phyloP scores from a whole-genome alignment of 2,888 invertebrate species.

The Rotaria socialis region DNA sequence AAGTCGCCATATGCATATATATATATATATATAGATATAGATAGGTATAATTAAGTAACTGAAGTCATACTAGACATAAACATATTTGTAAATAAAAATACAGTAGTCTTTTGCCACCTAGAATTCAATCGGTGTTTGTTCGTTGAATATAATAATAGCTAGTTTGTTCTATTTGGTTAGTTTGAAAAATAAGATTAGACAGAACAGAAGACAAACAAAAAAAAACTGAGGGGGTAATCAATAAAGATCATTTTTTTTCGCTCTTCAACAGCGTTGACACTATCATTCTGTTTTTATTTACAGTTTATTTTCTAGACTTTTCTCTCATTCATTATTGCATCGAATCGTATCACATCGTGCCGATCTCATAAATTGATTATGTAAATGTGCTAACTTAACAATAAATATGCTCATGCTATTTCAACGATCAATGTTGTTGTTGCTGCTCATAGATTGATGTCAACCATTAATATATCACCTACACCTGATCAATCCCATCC shows the following conservation, averaged over 20 bases:
- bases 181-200: background rate
- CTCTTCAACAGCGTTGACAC: background rate
- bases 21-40: too few relatives aligned
- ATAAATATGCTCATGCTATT: background rate
- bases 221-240: background rate
- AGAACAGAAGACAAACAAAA: background rate
- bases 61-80: too few relatives aligned
- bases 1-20: too few relatives aligned
- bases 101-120: background rate
- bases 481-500: background rate
- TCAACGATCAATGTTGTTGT: background rate
- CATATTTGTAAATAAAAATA: too few relatives aligned
- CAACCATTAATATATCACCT: background rate
- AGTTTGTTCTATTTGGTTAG: background rate
- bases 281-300: background rate
- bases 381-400: background rate
- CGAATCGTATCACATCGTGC: background rate
- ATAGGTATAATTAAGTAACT: too few relatives aligned
- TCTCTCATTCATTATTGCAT: background rate
- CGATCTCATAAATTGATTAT: conserved; percentile 23
- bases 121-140: background rate
- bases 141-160: background rate
- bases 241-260: background rate
- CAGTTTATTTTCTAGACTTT: background rate
- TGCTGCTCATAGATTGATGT: background rate